These are phyloP conservation scores for Sebastiscus tertius DNA, from an alignment of 2,797 vertebrate genomes.

Conservation along the genomic window DNA sequence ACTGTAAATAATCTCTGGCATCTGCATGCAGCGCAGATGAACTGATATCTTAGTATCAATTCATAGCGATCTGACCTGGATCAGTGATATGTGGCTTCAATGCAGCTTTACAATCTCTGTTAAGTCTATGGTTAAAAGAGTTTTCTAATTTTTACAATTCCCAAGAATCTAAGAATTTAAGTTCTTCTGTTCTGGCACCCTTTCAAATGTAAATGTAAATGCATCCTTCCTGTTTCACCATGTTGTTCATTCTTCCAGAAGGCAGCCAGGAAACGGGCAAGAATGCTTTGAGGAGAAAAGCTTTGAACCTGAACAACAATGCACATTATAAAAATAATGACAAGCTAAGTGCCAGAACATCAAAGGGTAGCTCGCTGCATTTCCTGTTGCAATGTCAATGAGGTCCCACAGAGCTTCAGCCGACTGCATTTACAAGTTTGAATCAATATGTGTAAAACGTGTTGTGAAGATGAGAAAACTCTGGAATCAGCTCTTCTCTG, in stretches of 20 bases:
- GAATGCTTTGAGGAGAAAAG: neutral
- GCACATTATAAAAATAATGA: neutral
- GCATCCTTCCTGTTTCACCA: neutral
- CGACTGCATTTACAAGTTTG: neutral
- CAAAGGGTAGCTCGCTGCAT: neutral
- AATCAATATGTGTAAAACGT: slow-evolving; percentile 6
- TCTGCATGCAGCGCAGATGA: neutral
- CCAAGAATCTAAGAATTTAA: neutral
- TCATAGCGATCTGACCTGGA: neutral
- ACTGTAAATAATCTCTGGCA: slow-evolving; percentile 5
- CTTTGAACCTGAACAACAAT: neutral
- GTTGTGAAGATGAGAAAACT: neutral
- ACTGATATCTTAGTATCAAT: neutral
- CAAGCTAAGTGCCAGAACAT: neutral
- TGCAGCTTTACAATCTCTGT: neutral
- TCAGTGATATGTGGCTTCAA: neutral
- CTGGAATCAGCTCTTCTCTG: neutral
- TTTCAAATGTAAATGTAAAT: neutral
- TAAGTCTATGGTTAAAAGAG: neutral
- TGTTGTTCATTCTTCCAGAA: neutral
- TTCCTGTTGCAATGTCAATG: neutral
- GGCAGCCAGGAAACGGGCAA: neutral
- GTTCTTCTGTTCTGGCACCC: neutral
- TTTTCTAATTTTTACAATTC: neutral
- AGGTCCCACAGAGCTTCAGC: neutral